Evolutionary conservation across 2,797 vertebrate genomes (phyloP).

Genomic region (Botia almorhae): DNA sequence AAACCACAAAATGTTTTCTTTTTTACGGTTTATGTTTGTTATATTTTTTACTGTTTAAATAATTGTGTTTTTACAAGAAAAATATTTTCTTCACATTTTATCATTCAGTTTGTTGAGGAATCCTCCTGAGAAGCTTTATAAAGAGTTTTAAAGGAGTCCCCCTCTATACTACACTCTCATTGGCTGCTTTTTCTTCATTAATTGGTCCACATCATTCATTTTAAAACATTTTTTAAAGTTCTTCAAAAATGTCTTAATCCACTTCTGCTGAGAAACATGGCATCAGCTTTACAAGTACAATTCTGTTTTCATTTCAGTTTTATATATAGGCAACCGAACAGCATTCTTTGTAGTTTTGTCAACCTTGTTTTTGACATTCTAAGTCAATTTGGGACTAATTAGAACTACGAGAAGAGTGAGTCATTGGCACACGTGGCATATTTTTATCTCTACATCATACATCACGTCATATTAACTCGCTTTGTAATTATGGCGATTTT

Average conservation of each 20-base stretch:
- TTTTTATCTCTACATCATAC: slow-evolving; percentile 32
- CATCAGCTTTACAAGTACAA: not conserved
- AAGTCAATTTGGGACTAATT: not conserved
- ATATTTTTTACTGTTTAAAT: too few relatives aligned
- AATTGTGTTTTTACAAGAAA: too few relatives aligned
- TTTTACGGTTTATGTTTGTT: too few relatives aligned
- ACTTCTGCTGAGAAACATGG: not conserved
- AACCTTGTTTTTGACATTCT: slow-evolving; percentile 14
- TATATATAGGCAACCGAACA: not conserved
- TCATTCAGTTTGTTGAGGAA: too few relatives aligned
- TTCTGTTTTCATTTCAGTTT: not conserved
- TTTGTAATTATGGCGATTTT: not conserved
- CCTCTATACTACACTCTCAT: too few relatives aligned
- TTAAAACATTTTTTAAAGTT: too few relatives aligned
- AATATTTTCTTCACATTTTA: too few relatives aligned
- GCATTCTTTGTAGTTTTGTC: not conserved
- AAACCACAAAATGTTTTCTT: too few relatives aligned
- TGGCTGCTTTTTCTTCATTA: too few relatives aligned
- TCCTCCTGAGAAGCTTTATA: too few relatives aligned
- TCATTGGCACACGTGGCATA: not conserved
- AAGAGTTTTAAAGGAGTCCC: too few relatives aligned
- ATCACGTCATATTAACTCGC: not conserved
- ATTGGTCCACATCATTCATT: too few relatives aligned
- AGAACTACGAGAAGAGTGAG: slow-evolving; percentile 26
- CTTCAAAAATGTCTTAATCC: not conserved